Percentiles rank a stretch among this genome's conserved stretches.
phyloP scores from a whole-genome alignment of 2,797 vertebrate genomes.

The Limnodromus scolopaceus region DNA sequence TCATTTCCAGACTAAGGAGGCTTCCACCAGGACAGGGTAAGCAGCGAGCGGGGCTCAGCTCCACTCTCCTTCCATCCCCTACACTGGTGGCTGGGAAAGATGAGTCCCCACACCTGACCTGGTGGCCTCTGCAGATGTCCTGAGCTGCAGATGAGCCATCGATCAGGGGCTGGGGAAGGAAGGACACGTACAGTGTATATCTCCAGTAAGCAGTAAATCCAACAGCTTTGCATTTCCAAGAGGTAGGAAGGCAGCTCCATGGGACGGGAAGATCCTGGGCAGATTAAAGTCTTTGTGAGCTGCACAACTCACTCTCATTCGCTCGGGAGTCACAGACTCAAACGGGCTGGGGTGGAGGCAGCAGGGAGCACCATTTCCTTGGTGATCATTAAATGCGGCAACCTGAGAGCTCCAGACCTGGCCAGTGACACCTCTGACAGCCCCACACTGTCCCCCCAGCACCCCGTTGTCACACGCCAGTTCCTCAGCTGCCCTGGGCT shows the following conservation, averaged over 20 bases:
- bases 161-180: background rate
- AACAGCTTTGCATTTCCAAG: background rate
- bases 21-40: background rate
- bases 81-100: fast-evolving
- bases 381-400: background rate
- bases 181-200: background rate
- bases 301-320: background rate
- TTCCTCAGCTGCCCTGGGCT: background rate
- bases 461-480: fast-evolving
- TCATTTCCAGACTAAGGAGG: background rate
- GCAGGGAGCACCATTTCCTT: background rate
- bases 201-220: background rate
- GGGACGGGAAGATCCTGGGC: background rate
- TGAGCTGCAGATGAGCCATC: background rate
- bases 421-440: background rate
- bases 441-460: background rate
- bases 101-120: background rate
- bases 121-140: background rate
- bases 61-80: background rate
- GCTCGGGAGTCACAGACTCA: background rate
- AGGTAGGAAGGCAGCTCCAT: fast-evolving
- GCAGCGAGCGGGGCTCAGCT: background rate
- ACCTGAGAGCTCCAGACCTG: background rate
- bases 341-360: background rate
- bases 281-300: background rate